Base-by-base conservation (phyloP, 2,113 vertebrate species). In the Picathartes gymnocephalus region DNA sequence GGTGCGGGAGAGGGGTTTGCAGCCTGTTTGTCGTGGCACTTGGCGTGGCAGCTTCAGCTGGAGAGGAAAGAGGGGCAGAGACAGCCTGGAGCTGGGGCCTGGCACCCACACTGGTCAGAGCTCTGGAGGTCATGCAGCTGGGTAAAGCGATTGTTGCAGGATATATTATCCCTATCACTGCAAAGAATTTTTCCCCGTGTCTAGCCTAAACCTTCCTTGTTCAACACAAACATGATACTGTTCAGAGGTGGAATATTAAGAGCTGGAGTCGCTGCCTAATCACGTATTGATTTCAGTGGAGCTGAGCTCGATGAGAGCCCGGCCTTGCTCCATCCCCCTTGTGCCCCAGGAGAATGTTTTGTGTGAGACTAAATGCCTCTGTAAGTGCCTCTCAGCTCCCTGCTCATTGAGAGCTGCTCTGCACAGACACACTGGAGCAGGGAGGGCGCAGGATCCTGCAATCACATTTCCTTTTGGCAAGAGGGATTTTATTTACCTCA, bases 331-430 rank as follows among this genome's bases (percentile, higher is more conserved):
- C 80, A 71, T 70, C 64, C 61, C 74, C 69, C 45, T 39, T 5
- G 23, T 77, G 84, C 87, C 95, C 91, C 81, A 60, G 18, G 90
- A 95, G 95, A 31, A 74, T 15, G 61, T 84, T 91, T 72, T 64
- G 91, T 82, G 86, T 91, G 28, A 39, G 84, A 20, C 57, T 84
- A 71, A 95, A 92, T 71, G 90, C 81, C 65, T 94, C 81, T 69
- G 35, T 76, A 87, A 94, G 95, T 82, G 81, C 86, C 89, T 84
- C 84, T 91, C 73, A 68, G 89, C 81, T 44, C 60, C 48, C 81
- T 16, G 3, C 81, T 72, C 62, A 3, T 2, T 5, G 50, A 72
- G 68, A 83, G 88, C 92, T 30, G 3, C 8, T 64, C 69, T 60
- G 60, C 78, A 14, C 12, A n/a, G 81, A 45, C 76, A 44, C 71